Base-by-base conservation (phyloP, 2,797 vertebrate species). In the Enteromius fasciolatus region DNA sequence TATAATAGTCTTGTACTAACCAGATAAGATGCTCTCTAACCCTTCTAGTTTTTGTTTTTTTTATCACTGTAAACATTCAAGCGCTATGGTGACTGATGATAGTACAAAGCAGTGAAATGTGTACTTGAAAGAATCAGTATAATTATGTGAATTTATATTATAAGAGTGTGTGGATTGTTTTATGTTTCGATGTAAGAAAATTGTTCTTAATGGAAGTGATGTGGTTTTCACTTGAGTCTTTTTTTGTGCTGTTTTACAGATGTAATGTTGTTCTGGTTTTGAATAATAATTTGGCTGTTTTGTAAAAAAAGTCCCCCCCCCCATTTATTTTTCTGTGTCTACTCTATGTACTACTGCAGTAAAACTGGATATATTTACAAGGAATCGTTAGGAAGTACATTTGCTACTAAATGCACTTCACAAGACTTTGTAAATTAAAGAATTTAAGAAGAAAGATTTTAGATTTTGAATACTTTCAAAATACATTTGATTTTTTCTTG, bases 341-440 rank as follows among this genome's bases (percentile, higher is more conserved):
- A 87, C 67, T 84, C 67, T 81, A 80, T 94, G 90, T 93, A 92
- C 92, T 94, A 90, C 90, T 94, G 92, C 91, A 94, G 94, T 95
- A 95, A 94, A 76, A 83, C 69, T 80, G 61, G 75, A 52, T 83
- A 76, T 54, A 33, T 41, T 76, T 64, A 48, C 69, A 61, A 39
- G 76, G n/a, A 17, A 6, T 75, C 33, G 20, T 74, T 28, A 81
- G n/a, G 17, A 36, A 25, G 44, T 75, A 41, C 5, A 14, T 75
- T 64, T 70, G n/a, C 17, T 54, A 44, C 67, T 69, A 8, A 57
- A 59, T 74, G 4, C 25, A 69, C 15, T 25, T 68, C 46, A 36
- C 14, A 39, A 39, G 10, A 64, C 41, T n/a, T 44, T 1, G 1
- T 12, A 31, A 63, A 41, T 44, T 3, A 76, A 61, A 72, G 12